Percentiles rank a stretch among this genome's conserved stretches.
Evolutionary conservation across 1,140 invertebrate genomes (phyloP).

Genomic region (Dendrolimus kikuchii): DNA sequence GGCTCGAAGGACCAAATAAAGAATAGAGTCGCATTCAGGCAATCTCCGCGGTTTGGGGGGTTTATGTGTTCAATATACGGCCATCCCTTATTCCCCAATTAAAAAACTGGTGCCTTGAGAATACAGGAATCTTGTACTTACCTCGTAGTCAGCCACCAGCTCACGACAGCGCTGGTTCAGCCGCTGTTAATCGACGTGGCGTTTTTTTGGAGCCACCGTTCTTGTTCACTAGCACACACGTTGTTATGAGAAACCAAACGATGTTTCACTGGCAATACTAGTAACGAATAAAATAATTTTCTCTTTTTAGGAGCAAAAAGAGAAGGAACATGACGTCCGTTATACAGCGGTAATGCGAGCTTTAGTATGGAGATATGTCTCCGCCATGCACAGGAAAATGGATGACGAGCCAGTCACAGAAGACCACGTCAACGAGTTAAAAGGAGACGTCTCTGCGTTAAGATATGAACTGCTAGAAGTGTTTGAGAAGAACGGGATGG

Average conservation of each 20-base stretch:
- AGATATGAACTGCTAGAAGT: slow-evolving; percentile 90
- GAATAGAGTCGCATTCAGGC: too few species aligned
- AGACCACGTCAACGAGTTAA: slow-evolving; percentile 94
- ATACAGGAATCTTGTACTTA: too few species aligned
- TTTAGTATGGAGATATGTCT: slow-evolving; percentile 88
- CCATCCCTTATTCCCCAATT: too few species aligned
- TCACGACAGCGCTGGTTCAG: too few species aligned
- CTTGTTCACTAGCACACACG: too few species aligned
- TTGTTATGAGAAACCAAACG: background rate
- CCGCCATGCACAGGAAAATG: slow-evolving; percentile 82
- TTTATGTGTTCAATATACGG: too few species aligned
- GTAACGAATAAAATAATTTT: background rate
- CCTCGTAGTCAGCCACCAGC: too few species aligned
- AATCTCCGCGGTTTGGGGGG: too few species aligned
- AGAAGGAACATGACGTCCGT: slow-evolving; percentile 76
- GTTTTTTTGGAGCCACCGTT: too few species aligned
- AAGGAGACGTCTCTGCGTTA: slow-evolving; percentile 88
- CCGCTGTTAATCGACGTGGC: too few species aligned
- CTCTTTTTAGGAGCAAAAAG: slow-evolving; percentile 62
- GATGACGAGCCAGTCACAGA: slow-evolving; percentile 88
- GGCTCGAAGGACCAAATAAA: too few species aligned
- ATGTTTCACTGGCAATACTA: background rate
- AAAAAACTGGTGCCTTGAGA: too few species aligned
- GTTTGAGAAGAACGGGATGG: slow-evolving; percentile 84
- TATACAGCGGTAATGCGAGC: slow-evolving; percentile 87